phyloP scores from a whole-genome alignment of 2,888 invertebrate genomes.

The Trachelus stipa region DNA sequence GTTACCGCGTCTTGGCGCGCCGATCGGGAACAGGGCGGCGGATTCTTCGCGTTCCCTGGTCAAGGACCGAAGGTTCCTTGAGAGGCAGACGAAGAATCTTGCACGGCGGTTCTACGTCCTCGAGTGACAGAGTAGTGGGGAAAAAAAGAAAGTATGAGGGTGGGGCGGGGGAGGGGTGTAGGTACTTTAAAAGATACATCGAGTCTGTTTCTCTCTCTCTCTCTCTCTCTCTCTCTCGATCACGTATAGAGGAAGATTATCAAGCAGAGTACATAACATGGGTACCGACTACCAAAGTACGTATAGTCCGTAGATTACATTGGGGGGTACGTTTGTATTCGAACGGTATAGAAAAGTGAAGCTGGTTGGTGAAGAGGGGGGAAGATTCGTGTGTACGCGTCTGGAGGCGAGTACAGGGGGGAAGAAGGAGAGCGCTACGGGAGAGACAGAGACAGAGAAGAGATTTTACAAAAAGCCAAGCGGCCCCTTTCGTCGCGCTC shows the following conservation, averaged over 20 bases:
- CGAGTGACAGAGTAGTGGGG: conserved; percentile 15
- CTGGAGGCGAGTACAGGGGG: neutral
- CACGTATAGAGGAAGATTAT: conserved; percentile 22
- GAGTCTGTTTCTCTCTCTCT: neutral
- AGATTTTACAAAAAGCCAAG: conserved; percentile 41
- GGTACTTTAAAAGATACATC: neutral
- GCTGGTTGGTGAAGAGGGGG: too few relatives aligned
- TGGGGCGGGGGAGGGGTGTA: neutral
- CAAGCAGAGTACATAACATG: conserved; percentile 12
- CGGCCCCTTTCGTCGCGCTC: conserved; percentile 28
- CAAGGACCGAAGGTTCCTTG: conserved; percentile 54
- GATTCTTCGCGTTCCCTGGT: conserved; percentile 54
- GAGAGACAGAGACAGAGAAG: conserved; percentile 28
- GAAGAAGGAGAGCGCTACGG: neutral
- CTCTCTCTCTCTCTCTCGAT: too few relatives aligned
- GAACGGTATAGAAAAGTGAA: conserved; percentile 12
- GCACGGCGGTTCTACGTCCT: conserved; percentile 33
- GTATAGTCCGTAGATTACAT: neutral
- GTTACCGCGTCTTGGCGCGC: neutral
- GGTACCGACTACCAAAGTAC: conserved; percentile 1
- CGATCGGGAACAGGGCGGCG: conserved; percentile 34
- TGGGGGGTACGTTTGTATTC: conserved; percentile 2
- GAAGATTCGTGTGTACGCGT: neutral
- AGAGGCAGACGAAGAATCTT: conserved; percentile 35
- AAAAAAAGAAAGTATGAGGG: conserved; percentile 3